Evolutionary conservation across 2,888 invertebrate species (phyloP).

Genomic region (Rhyacophila evoluta): DNA sequence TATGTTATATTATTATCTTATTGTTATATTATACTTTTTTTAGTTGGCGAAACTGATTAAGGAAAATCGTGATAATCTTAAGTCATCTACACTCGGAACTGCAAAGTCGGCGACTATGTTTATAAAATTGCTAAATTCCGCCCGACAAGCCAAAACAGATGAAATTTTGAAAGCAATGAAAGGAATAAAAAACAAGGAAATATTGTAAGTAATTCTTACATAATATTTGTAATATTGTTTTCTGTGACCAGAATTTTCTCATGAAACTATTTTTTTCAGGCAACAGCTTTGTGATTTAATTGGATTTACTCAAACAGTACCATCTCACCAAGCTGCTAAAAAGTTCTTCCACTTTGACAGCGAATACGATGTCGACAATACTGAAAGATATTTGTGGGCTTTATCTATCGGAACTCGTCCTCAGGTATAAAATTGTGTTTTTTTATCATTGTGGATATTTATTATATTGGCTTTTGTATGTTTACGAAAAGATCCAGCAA

Average conservation of each 20-base stretch:
- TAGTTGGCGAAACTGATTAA: slow-evolving; percentile 71
- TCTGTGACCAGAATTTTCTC: not conserved
- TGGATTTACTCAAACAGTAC: slow-evolving; percentile 77
- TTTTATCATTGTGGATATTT: too few relatives aligned
- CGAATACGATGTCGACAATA: slow-evolving; percentile 66
- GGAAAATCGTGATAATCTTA: slow-evolving; percentile 68
- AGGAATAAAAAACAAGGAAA: slow-evolving; percentile 69
- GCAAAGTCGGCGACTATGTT: slow-evolving; percentile 75
- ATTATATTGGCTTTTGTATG: too few relatives aligned
- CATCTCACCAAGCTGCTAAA: slow-evolving; percentile 77
- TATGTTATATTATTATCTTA: too few relatives aligned
- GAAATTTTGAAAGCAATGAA: slow-evolving; percentile 73
- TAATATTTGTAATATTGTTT: not conserved
- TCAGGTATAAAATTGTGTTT: slow-evolving; percentile 59
- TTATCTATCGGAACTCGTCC: slow-evolving; percentile 78
- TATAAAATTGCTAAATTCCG: slow-evolving; percentile 72
- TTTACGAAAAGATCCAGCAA: too few relatives aligned
- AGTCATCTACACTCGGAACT: slow-evolving; percentile 72
- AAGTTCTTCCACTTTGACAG: slow-evolving; percentile 71
- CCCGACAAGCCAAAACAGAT: slow-evolving; percentile 71
- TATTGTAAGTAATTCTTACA: slow-evolving; percentile 62
- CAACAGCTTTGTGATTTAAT: slow-evolving; percentile 77
- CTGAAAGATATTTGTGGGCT: slow-evolving; percentile 82
- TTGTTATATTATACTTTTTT: too few relatives aligned
- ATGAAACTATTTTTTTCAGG: slow-evolving; percentile 62